Evolutionary conservation across 2,888 invertebrate species (phyloP), one percentile per base, ranked within the genome.

Genomic region (Phalera bucephala): DNA sequence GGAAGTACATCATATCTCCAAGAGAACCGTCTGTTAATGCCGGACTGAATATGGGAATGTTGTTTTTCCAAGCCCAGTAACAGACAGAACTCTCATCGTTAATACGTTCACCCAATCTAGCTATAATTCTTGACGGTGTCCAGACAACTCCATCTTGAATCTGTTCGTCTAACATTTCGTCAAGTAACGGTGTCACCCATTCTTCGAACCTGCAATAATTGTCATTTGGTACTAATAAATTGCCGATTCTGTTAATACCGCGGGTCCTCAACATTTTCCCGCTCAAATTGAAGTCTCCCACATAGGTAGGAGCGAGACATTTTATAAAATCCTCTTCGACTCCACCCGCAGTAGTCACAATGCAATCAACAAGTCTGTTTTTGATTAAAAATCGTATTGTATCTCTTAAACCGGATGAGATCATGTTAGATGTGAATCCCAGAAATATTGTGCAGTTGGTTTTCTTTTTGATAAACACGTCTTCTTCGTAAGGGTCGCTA

Each of bases 1-100:
- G 99, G 72, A 99, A 98, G 78, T 97, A 99, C 93, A 99, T 96
- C 99, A 99, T 99, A 74, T 99, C 99, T 0, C 99, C 98, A 43
- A 96, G 88, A 55, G 98, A 98, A 0, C 99, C 99, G 87, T 99
- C 99, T 0, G 99, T 99, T 43, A 99, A 85, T 0, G 99, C 99
- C 0, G 99, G 99, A 83, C 98, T 96, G 75, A 97, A 99, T 0
- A 99, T 95, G 0, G 99, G 99, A 72, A 99, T 99, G 68, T 97
- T 94, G 80, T 99, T 98, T 75, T 94, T 96, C 61, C 96, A 95
- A 9, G 98, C 97, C 99, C 99, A 99, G 68, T 98, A 99, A 71
- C 96, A 98, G 36, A 99, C 96, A 1, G 99, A 99, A 11, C 94
- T 94, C 57, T 95, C 92, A 80, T 99, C 92, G 65, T 96, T 93